phyloP scores from a whole-genome alignment of 1,140 invertebrate genomes.

The Sipha flava region DNA sequence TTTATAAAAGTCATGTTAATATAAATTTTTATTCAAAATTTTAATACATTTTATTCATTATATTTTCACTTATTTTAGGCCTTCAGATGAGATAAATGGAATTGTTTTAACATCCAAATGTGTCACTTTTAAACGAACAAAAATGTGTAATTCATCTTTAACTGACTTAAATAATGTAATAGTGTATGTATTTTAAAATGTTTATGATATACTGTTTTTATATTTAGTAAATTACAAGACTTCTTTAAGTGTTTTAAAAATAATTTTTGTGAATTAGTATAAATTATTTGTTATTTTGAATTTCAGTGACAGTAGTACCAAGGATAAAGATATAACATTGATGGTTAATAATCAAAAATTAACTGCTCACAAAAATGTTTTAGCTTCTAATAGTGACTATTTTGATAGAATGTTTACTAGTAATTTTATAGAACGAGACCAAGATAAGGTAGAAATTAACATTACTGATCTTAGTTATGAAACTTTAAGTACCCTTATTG shows the following conservation, averaged over 20 bases:
- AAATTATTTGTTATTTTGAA: background rate
- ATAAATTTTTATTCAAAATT: too few relatives aligned
- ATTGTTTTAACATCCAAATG: background rate
- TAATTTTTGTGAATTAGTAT: too few relatives aligned
- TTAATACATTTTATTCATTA: too few relatives aligned
- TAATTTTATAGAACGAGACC: background rate
- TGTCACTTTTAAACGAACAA: background rate
- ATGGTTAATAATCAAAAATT: background rate
- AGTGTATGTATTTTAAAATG: background rate
- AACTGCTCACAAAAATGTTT: background rate
- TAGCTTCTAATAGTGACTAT: background rate
- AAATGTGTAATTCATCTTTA: too few relatives aligned
- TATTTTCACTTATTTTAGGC: background rate
- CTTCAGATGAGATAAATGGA: background rate
- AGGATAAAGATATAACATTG: background rate
- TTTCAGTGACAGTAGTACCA: background rate
- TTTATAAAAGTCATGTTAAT: too few relatives aligned
- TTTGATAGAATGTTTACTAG: slow-evolving; percentile 1
- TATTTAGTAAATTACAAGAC: background rate
- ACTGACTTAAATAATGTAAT: background rate
- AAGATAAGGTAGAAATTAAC: background rate
- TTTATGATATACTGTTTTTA: too few relatives aligned
- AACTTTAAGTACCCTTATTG: background rate
- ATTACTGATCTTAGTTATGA: slow-evolving; percentile 2
- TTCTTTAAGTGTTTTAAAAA: background rate